Evolutionary conservation across 2,888 invertebrate species (phyloP).

Genomic region (Erebia epiphron): DNA sequence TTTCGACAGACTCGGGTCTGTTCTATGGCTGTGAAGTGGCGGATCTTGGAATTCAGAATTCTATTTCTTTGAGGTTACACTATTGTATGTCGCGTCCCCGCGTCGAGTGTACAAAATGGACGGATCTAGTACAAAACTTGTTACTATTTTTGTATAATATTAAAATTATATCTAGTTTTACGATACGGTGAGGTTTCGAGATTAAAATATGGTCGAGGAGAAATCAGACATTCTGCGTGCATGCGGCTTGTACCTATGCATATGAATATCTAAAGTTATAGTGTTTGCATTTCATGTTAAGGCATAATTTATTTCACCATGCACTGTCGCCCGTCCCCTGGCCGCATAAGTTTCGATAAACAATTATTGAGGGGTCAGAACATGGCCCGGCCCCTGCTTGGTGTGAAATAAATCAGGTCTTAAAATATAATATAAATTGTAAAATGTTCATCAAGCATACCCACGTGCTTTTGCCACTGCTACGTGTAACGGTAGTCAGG

Average conservation of each 20-base stretch:
- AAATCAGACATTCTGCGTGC: constrained; percentile 29
- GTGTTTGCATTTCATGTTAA: too few relatives aligned
- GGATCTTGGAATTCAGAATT: constrained; percentile 37
- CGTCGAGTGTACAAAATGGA: constrained; percentile 77
- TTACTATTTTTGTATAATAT: constrained; percentile 82
- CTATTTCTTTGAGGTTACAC: constrained; percentile 35
- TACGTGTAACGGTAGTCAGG: constrained; percentile 12
- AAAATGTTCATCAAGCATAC: background rate
- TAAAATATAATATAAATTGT: background rate
- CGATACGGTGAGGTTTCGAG: constrained; percentile 53
- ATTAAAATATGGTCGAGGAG: constrained; percentile 54
- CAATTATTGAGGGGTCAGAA: too few relatives aligned
- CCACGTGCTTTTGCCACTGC: constrained; percentile 8
- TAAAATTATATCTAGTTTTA: constrained; percentile 74
- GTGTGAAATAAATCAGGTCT: too few relatives aligned
- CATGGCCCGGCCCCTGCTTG: too few relatives aligned
- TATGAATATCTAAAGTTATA: too few relatives aligned
- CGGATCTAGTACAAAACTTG: constrained; percentile 80
- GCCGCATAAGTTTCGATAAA: too few relatives aligned
- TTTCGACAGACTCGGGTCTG: constrained; percentile 43
- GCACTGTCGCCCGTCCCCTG: too few relatives aligned
- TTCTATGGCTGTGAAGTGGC: constrained; percentile 57
- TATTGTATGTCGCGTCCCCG: constrained; percentile 52
- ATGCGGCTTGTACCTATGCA: background rate
- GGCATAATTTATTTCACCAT: too few relatives aligned